phyloP scores from a whole-genome alignment of 2,888 invertebrate species.

The Drosophila acutilabella region DNA sequence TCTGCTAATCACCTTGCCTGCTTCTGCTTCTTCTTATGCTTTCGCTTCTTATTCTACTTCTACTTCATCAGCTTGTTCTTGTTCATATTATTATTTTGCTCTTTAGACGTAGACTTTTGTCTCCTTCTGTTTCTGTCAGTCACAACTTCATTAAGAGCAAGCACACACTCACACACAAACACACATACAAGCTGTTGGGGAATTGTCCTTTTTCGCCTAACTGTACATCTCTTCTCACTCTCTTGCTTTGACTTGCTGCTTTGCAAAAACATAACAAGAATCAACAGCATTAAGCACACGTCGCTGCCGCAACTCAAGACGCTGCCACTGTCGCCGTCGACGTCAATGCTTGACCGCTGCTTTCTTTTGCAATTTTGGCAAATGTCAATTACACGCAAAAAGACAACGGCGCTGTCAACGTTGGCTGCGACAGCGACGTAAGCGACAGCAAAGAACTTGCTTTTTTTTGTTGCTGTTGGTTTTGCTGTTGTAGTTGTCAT shows the following conservation, averaged over 20 bases:
- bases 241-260: slow-evolving; percentile 4
- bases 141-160: slow-evolving; percentile 51
- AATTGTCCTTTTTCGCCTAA: slow-evolving; percentile 55
- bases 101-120: slow-evolving; percentile 8
- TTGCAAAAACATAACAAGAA: slow-evolving; percentile 24
- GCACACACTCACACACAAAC: slow-evolving; percentile 18
- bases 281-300: slow-evolving; percentile 24
- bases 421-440: slow-evolving; percentile 4
- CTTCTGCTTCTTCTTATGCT: slow-evolving; percentile 12
- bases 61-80: neutral
- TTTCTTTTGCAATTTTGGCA: slow-evolving; percentile 47
- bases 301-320: slow-evolving; percentile 3
- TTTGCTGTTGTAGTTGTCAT: slow-evolving; percentile 11
- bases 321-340: slow-evolving; percentile 4
- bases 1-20: slow-evolving; percentile 52
- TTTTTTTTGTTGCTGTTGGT: slow-evolving; percentile 11
- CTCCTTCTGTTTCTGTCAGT: slow-evolving; percentile 32
- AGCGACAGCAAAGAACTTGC: slow-evolving; percentile 38
- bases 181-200: slow-evolving; percentile 16
- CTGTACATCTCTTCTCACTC: slow-evolving; percentile 35
- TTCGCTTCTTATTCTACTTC: neutral
- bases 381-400: slow-evolving; percentile 62
- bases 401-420: slow-evolving; percentile 20
- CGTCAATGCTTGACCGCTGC: slow-evolving; percentile 8
- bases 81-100: slow-evolving; percentile 4